Evolutionary conservation across 2,797 vertebrate species (phyloP), one percentile per base, ranked within the genome.

Genomic region (Crypturellus tataupa): DNA sequence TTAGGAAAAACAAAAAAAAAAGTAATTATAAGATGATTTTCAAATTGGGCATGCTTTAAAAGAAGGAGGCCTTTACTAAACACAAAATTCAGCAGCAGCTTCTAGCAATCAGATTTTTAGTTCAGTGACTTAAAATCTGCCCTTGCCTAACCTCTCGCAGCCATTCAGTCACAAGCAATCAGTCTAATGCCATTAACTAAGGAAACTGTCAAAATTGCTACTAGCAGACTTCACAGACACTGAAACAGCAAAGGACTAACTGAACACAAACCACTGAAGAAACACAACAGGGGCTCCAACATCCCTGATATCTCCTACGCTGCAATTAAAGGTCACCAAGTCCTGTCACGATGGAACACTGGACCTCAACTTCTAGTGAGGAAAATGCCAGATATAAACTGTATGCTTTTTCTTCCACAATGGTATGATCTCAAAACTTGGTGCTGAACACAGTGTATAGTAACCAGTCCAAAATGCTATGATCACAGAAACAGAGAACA

Each of bases 401-500:
- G 33, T 39, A 39, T 55, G 67, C 64, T 72, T 59, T 76, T 64
- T 49, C 29, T 55, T 27, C 13, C 12, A 46, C 76, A 88, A 82
- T 91, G 70, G 46, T 80, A 69, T 10, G 2, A 86, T 85, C 83
- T 87, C 91, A 93, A 90, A 96, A 95, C 85, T 88, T 89, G 90
- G 15, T 62, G 63, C 85, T 10, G 53, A 92, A 64, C 37, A 86
- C 62, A 94, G n/a, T 29, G 87, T 56, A 68, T 31, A 92, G 71
- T 46, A 96, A 93, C 31, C 39, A 97, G 56, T 77, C 70, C 87
- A 83, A 89, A 94, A 95, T 75, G 40, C 77, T 94, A 58, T 87
- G 78, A 94, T 39, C 42, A 96, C 94, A 90, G 40, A 91, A 91
- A 51, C 31, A 91, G 82, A 91, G 96, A 94, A 96, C 84, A 94